These are phyloP conservation scores for Drosophila meridiana DNA, from an alignment of 2,888 invertebrate genomes.

Conservation along the genomic window DNA sequence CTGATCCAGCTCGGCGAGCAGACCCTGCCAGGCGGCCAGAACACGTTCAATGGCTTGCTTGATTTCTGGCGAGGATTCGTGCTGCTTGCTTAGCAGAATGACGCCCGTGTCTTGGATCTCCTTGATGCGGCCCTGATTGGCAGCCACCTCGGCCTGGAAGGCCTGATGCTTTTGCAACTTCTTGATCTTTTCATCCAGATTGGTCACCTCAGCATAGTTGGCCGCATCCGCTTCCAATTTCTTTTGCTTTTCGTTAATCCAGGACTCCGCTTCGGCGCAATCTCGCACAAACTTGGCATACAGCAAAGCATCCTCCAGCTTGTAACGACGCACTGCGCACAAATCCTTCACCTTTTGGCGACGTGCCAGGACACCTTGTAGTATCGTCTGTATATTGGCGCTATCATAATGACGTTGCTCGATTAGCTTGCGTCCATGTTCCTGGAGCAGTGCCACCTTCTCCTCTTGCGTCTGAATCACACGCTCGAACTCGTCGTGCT, in stretches of 20 bases:
- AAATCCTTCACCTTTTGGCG: slow-evolving; percentile 88
- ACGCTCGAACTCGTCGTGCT: slow-evolving; percentile 98
- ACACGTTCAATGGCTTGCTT: slow-evolving; percentile 89
- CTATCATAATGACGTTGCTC: slow-evolving; percentile 96
- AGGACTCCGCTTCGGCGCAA: slow-evolving; percentile 94
- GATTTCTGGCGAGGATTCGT: slow-evolving; percentile 90
- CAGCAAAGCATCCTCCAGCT: slow-evolving; percentile 91
- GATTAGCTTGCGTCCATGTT: slow-evolving; percentile 94
- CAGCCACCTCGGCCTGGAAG: slow-evolving; percentile 95
- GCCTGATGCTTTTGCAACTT: slow-evolving; percentile 97
- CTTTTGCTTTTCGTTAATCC: slow-evolving; percentile 96
- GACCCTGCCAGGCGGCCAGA: slow-evolving; percentile 90
- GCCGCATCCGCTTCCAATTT: slow-evolving; percentile 92
- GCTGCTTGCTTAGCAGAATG: slow-evolving; percentile 89
- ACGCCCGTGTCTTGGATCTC: slow-evolving; percentile 92
- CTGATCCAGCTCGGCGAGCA: slow-evolving; percentile 89
- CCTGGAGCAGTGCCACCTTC: slow-evolving; percentile 92
- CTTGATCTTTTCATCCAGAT: slow-evolving; percentile 97
- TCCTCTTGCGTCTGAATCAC: slow-evolving; percentile 94
- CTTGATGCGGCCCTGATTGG: slow-evolving; percentile 93
- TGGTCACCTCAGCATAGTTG: slow-evolving; percentile 88
- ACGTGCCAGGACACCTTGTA: slow-evolving; percentile 90
- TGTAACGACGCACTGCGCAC: slow-evolving; percentile 88
- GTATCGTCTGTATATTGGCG: slow-evolving; percentile 90
- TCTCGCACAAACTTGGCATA: slow-evolving; percentile 97